Evolutionary conservation across 2,888 invertebrate genomes (phyloP), one percentile per base, ranked within the genome.

Genomic region (Auanema freiburgensis): DNA sequence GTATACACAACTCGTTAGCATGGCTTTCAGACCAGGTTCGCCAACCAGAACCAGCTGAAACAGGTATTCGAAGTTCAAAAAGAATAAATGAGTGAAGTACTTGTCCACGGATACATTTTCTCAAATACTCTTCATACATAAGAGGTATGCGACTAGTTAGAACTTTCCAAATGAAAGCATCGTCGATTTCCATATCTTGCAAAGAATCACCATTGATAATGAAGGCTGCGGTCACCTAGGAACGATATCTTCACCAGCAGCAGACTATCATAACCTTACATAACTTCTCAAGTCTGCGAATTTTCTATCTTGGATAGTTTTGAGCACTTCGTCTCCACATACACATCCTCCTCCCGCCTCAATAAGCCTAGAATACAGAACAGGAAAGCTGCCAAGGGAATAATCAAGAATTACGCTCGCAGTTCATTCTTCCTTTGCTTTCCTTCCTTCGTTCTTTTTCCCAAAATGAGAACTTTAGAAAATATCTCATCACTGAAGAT

Each of bases 261-360:
- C 16, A 46, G 10, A 5, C 18, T 16, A 14, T 21, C 14, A 23
- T 24, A 8, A 52, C 3, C 52, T 24, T 8, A 16, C 52, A 14
- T 6, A 6, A 23, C 23, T 24, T 16, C 16, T 18, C 6, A 24
- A 14, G 16, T 24, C 24, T 8, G 14, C 24, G 5, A 14, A 14
- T 23, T 52, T 23, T 23, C 52, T 14, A 16, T 52, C 23, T 14
- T 21, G 16, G n/a, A 52, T 52, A 14, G 24, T 52, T 18, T 21
- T 52, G 5, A 16, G 14, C 14, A 23, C 52, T 5, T 52, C 52
- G 5, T 52, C 52, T n/a, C 8, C 23, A 16, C 16, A 14, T 23
- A 52, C 23, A 23, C 52, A 5, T 8, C 52, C 52, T 4, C 52
- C 52, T 3, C 52, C 52, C 52, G 21, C 52, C 10, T 52, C 52